These are phyloP conservation scores for Lacanobia wlatinum DNA, from an alignment of 2,888 invertebrate genomes.

Conservation along the genomic window DNA sequence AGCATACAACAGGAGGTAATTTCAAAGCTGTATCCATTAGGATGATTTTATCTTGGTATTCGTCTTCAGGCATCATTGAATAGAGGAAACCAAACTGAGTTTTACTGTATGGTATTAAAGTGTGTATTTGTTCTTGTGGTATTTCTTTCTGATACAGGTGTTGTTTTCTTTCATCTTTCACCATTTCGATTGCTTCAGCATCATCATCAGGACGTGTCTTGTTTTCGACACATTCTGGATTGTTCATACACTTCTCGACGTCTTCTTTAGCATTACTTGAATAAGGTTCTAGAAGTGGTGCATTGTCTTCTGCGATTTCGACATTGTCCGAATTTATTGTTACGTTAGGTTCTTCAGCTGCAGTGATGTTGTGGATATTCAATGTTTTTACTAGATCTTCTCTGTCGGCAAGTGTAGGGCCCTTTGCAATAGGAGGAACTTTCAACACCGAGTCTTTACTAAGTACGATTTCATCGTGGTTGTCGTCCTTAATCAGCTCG, in stretches of 20 bases:
- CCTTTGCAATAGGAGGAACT: neutral
- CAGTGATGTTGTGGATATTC: neutral
- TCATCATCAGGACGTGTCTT: neutral
- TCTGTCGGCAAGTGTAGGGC: neutral
- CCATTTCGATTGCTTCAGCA: neutral
- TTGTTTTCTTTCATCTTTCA: neutral
- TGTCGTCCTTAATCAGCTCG: constrained; percentile 3
- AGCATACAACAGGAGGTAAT: neutral
- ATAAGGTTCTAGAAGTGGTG: neutral
- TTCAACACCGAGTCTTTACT: neutral
- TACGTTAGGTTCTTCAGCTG: constrained; percentile 9
- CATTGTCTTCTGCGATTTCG: neutral
- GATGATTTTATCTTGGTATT: neutral
- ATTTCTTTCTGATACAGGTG: neutral
- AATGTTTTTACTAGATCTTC: neutral
- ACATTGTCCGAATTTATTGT: neutral
- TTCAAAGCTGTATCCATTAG: neutral
- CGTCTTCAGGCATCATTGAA: neutral
- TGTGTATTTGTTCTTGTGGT: neutral
- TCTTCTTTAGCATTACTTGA: neutral
- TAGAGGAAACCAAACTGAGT: neutral
- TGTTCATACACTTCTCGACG: neutral
- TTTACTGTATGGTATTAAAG: constrained; percentile 8
- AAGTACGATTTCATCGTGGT: neutral
- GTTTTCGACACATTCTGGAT: neutral